phyloP scores from a whole-genome alignment of 2,888 invertebrate genomes.

The Xestoiulus laeticollis region DNA sequence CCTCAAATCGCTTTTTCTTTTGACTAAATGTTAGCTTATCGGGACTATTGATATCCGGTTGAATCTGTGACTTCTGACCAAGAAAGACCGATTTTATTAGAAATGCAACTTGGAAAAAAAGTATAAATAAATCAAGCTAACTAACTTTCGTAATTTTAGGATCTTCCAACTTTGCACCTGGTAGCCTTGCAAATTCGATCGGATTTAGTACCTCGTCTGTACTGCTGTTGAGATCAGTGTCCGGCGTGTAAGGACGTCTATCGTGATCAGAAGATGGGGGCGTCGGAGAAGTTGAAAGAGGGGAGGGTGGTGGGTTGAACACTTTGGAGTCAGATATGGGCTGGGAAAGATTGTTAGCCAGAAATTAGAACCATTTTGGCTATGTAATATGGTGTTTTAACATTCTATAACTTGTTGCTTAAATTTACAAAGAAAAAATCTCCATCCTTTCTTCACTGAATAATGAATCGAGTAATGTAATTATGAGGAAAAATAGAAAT shows the following conservation, averaged over 20 bases:
- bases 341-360: conserved; percentile 45
- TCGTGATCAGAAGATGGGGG: conserved; percentile 51
- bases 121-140: not conserved
- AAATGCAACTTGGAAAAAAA: not conserved
- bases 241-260: conserved; percentile 51
- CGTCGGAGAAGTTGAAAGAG: conserved; percentile 51
- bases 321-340: conserved; percentile 47
- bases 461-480: too few species aligned
- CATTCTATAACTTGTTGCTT: conserved; percentile 8
- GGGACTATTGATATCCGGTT: conserved; percentile 64
- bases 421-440: too few species aligned
- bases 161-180: conserved; percentile 50
- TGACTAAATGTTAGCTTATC: conserved; percentile 89
- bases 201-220: conserved; percentile 52
- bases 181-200: conserved; percentile 53
- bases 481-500: not conserved
- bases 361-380: conserved; percentile 44
- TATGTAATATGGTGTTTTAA: not conserved
- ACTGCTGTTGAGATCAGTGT: conserved; percentile 55
- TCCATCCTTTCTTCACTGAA: too few species aligned
- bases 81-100: not conserved
- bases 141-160: conserved; percentile 17
- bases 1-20: conserved; percentile 94
- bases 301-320: conserved; percentile 47
- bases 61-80: conserved; percentile 62